A percentile compares a stretch with the other conserved stretches of the same genome.
phyloP scores from a whole-genome alignment of 1,140 invertebrate species.

The Akabosia matsudoensis region DNA sequence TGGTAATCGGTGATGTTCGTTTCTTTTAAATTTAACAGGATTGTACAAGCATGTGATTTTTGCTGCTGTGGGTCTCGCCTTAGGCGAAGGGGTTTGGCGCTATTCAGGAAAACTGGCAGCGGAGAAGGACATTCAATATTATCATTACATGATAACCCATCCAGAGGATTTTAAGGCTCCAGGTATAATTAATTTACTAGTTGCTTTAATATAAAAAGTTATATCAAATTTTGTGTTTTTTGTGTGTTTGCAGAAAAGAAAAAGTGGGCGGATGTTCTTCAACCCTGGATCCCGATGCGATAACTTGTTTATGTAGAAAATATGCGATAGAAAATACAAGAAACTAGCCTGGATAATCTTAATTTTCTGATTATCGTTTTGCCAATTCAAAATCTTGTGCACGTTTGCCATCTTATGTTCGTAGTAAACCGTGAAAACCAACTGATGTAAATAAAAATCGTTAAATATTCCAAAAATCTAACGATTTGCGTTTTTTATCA shows the following conservation, averaged over 20 bases:
- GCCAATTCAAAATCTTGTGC: too few species aligned
- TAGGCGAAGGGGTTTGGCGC: constrained; percentile 51
- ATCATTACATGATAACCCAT: constrained; percentile 67
- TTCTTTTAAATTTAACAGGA: too few species aligned
- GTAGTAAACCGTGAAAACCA: not conserved
- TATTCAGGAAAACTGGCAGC: constrained; percentile 55
- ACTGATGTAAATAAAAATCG: too few species aligned
- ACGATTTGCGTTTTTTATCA: too few species aligned
- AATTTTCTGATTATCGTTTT: too few species aligned
- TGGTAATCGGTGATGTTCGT: constrained; percentile 9
- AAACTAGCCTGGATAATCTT: too few species aligned
- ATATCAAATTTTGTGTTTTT: constrained; percentile 36
- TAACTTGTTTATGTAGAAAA: constrained; percentile 50
- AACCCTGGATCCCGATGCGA: constrained; percentile 62
- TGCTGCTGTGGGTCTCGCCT: constrained; percentile 48
- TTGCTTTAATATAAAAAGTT: not conserved
- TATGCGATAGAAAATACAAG: not conserved
- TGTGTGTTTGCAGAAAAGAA: constrained; percentile 59
- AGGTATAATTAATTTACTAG: constrained; percentile 39
- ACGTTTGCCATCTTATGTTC: not conserved
- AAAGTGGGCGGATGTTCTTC: constrained; percentile 61
- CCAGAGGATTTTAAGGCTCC: constrained; percentile 66
- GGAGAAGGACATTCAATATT: constrained; percentile 63
- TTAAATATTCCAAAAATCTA: too few species aligned
- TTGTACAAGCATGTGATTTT: constrained; percentile 58